phyloP scores from a whole-genome alignment of 2,888 invertebrate genomes.

The Drosophila mercatorum region DNA sequence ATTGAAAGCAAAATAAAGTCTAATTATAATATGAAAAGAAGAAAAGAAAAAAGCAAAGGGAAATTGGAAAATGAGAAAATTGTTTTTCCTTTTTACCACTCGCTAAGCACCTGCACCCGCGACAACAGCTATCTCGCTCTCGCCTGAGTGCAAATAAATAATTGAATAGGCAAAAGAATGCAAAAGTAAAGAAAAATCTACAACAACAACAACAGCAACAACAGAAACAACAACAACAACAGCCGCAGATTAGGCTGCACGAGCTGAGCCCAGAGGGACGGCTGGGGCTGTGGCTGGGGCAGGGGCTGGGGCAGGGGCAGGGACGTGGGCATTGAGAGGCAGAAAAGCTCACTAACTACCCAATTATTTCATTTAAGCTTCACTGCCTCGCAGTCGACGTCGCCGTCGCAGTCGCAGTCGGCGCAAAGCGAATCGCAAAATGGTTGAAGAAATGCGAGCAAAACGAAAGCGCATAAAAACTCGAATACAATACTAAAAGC shows the following conservation, averaged over 20 bases:
- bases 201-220: constrained; percentile 31
- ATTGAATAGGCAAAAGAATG: constrained; percentile 64
- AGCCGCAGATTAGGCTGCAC: constrained; percentile 9
- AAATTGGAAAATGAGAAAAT: constrained; percentile 61
- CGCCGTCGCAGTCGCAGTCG: constrained; percentile 12
- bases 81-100: constrained; percentile 29
- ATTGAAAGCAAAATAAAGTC: constrained; percentile 57
- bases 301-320: too few relatives aligned
- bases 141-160: constrained; percentile 63
- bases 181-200: constrained; percentile 40
- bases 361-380: constrained; percentile 84
- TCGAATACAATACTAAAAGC: constrained; percentile 32
- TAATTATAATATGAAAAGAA: constrained; percentile 49
- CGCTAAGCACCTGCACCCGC: constrained; percentile 34
- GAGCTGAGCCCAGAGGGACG: constrained; percentile 4
- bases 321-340: background rate
- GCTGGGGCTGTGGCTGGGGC: background rate
- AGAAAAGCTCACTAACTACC: constrained; percentile 78
- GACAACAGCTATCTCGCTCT: background rate
- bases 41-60: constrained; percentile 20
- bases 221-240: constrained; percentile 32
- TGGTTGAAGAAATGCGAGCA: constrained; percentile 61
- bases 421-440: constrained; percentile 49
- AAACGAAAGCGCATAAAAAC: constrained; percentile 49
- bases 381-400: constrained; percentile 68